phyloP scores from a whole-genome alignment of 1,140 invertebrate genomes.

The Diachasmimorpha longicaudata region DNA sequence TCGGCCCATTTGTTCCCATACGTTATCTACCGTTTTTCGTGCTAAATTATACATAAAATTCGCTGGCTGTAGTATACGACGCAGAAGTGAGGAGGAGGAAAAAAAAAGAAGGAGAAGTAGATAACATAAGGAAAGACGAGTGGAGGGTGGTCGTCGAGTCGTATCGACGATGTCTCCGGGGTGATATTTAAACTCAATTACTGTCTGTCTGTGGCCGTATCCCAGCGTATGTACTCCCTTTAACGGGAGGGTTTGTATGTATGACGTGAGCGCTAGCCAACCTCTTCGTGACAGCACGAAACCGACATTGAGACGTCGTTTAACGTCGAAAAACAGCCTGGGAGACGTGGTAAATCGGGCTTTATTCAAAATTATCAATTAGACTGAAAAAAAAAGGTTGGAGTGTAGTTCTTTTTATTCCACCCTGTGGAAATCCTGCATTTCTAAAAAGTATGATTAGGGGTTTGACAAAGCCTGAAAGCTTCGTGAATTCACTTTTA shows the following conservation, averaged over 20 bases:
- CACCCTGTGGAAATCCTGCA: background rate
- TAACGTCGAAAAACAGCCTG: background rate
- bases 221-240: background rate
- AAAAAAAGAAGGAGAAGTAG: background rate
- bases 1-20: background rate
- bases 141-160: constrained; percentile 7
- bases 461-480: background rate
- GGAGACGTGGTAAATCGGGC: background rate
- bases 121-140: background rate
- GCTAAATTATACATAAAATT: background rate
- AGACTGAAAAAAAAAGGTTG: background rate
- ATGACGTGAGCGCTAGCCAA: constrained; percentile 1
- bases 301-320: constrained; percentile 8
- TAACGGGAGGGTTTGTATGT: background rate
- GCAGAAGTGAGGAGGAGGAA: background rate
- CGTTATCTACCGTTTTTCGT: background rate
- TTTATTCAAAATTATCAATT: constrained; percentile 7
- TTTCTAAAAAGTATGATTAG: background rate
- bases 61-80: background rate
- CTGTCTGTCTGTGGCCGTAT: background rate
- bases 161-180: constrained; percentile 9
- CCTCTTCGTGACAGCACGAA: constrained; percentile 1
- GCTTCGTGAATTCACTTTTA: background rate
- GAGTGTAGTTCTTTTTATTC: background rate
- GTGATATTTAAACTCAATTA: constrained; percentile 23